Base-by-base conservation (phyloP, 2,797 vertebrate species). In the Leontocebus nigricollis region DNA sequence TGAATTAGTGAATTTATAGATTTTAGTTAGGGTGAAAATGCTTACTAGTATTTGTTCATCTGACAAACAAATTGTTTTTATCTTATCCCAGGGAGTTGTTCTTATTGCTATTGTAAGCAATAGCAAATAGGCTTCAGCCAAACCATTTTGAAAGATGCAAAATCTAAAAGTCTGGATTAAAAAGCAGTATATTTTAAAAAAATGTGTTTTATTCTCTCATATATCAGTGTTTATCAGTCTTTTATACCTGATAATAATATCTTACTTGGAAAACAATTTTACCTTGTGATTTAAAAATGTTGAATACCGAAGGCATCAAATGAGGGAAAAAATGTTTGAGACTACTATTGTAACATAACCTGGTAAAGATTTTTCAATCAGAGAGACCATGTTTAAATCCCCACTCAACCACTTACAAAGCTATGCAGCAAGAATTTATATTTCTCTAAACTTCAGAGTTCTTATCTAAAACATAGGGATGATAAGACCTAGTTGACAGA, bases 21-120 rank as follows among this genome's bases (percentile, higher is more conserved):
- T 90, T 94, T 95, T 75, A 80, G 41, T 93, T 64, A 80, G 59
- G 14, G 13, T 92, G 39, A 92, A 85, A 94, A 39, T 93, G 22
- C 94, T 87, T 93, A 67, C 52, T 81, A 50, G 9, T 72, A 30
- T 81, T 48, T 76, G 33, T 91, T 83, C 57, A 82, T 92, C 36
- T 94, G 41, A 87, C 26, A 80, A 67, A 55, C 9, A 82, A 11
- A 61, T 81, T 73, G 4, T 77, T 87, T 64, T 92, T 30, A 6
- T 70, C 94, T 94, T 81, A 72, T 64, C 26, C 14, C 55, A 86
- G 50, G 22, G 33, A 91, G 2, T 70, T 67, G 6, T 79, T 97
- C 73, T 85, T 48, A 22, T 44, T 84, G 22, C 39, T 94, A 7
- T 26, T 83, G 59, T 83, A 76, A 64, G 61, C 48, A 70, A n/a